Conservation (phyloP, 1,140 invertebrate species). For the Aphelenchoides avenae region DNA sequence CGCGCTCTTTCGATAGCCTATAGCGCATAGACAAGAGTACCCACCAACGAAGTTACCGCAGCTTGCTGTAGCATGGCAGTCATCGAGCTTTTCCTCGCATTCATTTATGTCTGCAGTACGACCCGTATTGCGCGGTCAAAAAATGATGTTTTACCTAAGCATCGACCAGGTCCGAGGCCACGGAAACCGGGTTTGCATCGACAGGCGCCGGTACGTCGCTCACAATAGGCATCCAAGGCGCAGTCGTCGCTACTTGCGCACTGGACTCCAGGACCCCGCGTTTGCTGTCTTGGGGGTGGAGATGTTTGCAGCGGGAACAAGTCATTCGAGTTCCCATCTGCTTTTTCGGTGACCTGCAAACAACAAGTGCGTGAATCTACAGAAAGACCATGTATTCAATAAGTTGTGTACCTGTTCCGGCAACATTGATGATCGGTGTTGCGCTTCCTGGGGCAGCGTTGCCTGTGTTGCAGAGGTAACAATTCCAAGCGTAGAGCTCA, state of each 20-base stretch:
- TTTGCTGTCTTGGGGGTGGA: no score
- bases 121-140: neutral
- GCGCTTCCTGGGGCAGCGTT: no score
- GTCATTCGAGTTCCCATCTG: no score
- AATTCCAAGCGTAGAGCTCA: no score
- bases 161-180: constrained; percentile 39
- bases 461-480: no score
- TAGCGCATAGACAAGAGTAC: constrained; percentile 45
- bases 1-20: constrained; percentile 42
- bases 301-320: no score
- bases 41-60: constrained; percentile 49
- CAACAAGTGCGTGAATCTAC: no score
- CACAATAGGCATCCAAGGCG: constrained; percentile 48
- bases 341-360: no score
- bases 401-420: no score
- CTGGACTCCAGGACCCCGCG: constrained; percentile 7
- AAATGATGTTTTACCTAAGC: constrained; percentile 31
- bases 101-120: constrained; percentile 48
- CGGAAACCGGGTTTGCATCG: constrained; percentile 44
- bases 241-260: constrained; percentile 48
- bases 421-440: no score
- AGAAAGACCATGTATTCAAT: constrained; percentile 2
- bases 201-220: constrained; percentile 40
- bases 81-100: constrained; percentile 42
- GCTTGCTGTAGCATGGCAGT: constrained; percentile 38